A percentile compares a stretch with the other conserved stretches of the same genome.
phyloP scores from a whole-genome alignment of 2,888 invertebrate genomes.

The Acronicta leporina region DNA sequence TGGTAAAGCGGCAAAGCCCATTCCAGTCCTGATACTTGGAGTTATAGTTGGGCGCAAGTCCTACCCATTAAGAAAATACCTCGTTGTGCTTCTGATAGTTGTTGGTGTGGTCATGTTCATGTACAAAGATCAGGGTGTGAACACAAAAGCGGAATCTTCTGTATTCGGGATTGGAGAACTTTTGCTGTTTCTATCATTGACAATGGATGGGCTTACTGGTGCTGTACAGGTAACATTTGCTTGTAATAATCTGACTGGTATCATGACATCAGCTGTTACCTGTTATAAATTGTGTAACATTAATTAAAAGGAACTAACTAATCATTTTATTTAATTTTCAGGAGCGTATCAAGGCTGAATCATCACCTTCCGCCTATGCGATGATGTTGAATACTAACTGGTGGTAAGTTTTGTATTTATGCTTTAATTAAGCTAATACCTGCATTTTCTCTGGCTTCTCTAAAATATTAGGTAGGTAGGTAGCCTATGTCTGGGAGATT shows the following conservation, averaged over 20 bases:
- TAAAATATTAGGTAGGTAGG: too few species aligned
- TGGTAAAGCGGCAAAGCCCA: conserved; percentile 99
- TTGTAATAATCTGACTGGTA: too few species aligned
- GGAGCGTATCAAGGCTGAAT: conserved; percentile 96
- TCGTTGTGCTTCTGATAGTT: conserved; percentile 97
- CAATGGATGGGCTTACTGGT: conserved; percentile 98
- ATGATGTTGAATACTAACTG: conserved; percentile 98
- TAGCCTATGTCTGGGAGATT: too few species aligned
- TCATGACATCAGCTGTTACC: too few species aligned
- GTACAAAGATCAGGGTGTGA: conserved; percentile 92
- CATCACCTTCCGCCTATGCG: conserved; percentile 94
- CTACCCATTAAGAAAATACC: conserved; percentile 96
- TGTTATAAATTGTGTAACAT: too few species aligned
- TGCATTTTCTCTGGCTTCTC: too few species aligned
- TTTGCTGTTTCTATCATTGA: conserved; percentile 94
- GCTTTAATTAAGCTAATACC: too few species aligned
- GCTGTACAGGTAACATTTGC: conserved; percentile 89
- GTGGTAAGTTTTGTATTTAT: conserved; percentile 86
- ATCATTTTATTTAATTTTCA: conserved; percentile 81
- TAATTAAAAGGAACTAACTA: too few species aligned
- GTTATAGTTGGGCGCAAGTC: conserved; percentile 96
- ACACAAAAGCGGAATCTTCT: conserved; percentile 75
- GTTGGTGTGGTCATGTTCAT: conserved; percentile 97
- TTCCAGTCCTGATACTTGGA: conserved; percentile 98
- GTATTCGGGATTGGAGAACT: conserved; percentile 93